phyloP scores from a whole-genome alignment of 2,113 vertebrate genomes.

The Oncorhynchus nerka region DNA sequence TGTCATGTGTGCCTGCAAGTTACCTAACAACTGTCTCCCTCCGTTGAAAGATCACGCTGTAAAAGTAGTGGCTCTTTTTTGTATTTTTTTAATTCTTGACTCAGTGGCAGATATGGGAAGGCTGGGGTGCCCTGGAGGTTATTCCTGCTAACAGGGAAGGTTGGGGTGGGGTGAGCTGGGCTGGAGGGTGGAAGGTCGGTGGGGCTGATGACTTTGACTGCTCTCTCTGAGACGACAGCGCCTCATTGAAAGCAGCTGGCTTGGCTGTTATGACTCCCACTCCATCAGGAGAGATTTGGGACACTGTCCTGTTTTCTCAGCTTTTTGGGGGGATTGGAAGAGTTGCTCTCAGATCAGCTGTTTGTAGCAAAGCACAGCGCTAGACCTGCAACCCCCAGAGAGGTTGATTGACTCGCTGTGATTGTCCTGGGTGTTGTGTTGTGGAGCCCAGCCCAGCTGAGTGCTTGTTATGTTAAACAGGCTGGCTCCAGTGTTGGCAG shows the following conservation, averaged over 20 bases:
- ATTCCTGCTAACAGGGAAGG: conserved; percentile 21
- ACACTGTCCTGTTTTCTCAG: not conserved
- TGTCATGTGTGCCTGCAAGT: too few relatives aligned
- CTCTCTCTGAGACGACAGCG: not conserved
- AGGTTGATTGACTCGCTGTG: not conserved
- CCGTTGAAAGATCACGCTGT: not conserved
- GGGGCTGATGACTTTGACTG: conserved; percentile 6
- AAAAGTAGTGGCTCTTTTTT: not conserved
- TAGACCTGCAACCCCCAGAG: not conserved
- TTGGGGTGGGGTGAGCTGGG: not conserved
- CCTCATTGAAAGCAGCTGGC: conserved; percentile 28
- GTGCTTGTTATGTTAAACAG: not conserved
- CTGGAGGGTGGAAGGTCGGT: conserved; percentile 2
- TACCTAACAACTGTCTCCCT: not conserved
- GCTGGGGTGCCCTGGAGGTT: not conserved
- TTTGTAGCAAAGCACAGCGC: not conserved
- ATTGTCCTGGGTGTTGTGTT: not conserved
- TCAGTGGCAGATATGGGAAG: not conserved
- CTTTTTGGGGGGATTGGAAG: not conserved
- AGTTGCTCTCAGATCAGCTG: not conserved
- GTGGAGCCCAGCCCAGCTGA: not conserved
- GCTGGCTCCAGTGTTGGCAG: not conserved
- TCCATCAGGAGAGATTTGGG: conserved; percentile 2
- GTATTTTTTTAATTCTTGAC: not conserved
- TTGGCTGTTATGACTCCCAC: not conserved